phyloP scores from a whole-genome alignment of 2,888 invertebrate species.

The Eretmocerus hayati region DNA sequence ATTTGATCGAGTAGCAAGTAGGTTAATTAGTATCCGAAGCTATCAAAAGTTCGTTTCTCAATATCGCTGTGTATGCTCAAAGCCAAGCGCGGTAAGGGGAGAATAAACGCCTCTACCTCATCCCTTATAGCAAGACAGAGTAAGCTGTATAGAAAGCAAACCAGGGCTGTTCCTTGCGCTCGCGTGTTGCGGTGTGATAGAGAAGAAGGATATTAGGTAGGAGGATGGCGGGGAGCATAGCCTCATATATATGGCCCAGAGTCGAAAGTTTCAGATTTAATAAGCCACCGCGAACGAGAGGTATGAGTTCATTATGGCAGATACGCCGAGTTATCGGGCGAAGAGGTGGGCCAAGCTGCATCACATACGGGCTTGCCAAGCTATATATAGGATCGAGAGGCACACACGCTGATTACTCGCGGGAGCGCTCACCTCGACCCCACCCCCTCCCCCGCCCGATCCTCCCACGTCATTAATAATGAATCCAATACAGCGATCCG shows the following conservation, averaged over 20 bases:
- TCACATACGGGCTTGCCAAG: too few relatives aligned
- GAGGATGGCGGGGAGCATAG: too few relatives aligned
- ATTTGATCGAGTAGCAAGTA: constrained; percentile 12
- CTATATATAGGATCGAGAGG: too few relatives aligned
- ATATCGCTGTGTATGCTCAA: constrained; percentile 4
- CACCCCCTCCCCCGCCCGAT: background rate
- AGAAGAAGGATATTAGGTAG: too few relatives aligned
- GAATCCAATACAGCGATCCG: constrained; percentile 28
- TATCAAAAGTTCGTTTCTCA: constrained; percentile 20
- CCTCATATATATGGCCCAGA: too few relatives aligned
- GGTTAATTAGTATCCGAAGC: constrained; percentile 18
- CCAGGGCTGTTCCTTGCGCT: too few relatives aligned
- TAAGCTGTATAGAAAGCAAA: too few relatives aligned
- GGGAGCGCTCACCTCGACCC: background rate
- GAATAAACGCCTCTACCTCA: too few relatives aligned
- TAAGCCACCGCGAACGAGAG: constrained; percentile 24
- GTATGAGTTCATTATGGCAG: constrained; percentile 14
- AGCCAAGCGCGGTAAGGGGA: background rate
- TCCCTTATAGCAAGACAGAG: background rate
- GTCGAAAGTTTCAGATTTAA: constrained; percentile 30
- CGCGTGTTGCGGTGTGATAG: too few relatives aligned
- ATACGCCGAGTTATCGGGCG: background rate
- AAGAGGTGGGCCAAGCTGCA: too few relatives aligned
- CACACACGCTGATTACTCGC: constrained; percentile 29
- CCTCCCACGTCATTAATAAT: constrained; percentile 32